phyloP scores from a whole-genome alignment of 2,888 invertebrate species.

The Coelopa pilipes region DNA sequence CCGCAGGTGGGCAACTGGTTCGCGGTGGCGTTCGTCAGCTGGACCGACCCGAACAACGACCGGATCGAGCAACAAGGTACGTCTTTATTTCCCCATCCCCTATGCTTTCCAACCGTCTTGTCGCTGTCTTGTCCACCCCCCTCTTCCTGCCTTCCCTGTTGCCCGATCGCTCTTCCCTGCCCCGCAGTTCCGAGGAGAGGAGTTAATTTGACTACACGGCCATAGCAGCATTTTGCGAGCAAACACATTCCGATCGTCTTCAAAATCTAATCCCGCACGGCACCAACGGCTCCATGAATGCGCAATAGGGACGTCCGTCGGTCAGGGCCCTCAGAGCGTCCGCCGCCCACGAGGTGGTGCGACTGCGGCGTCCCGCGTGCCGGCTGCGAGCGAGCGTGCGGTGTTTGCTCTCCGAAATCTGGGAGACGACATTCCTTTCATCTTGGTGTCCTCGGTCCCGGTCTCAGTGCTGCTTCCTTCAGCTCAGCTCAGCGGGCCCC shows the following conservation, averaged over 20 bases:
- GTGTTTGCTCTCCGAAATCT: neutral
- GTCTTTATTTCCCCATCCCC: constrained; percentile 35
- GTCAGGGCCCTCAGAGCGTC: too few relatives aligned
- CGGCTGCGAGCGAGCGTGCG: too few relatives aligned
- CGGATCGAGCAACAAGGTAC: constrained; percentile 82
- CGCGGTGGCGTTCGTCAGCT: constrained; percentile 80
- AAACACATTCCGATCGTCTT: constrained; percentile 5
- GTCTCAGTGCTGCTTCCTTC: neutral
- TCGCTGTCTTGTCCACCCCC: too few relatives aligned
- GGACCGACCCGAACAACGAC: constrained; percentile 78
- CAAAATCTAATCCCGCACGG: constrained; percentile 3
- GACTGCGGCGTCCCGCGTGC: too few relatives aligned
- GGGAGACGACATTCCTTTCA: neutral
- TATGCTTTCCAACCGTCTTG: neutral
- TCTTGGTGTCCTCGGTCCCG: neutral
- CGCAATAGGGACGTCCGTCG: neutral
- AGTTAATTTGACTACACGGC: too few relatives aligned
- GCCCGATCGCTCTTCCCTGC: too few relatives aligned
- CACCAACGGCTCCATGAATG: neutral
- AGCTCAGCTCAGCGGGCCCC: too few relatives aligned
- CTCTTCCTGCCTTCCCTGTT: too few relatives aligned
- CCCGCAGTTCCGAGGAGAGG: too few relatives aligned
- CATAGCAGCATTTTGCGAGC: too few relatives aligned
- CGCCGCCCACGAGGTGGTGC: too few relatives aligned
- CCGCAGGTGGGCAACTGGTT: constrained; percentile 84